Evolutionary conservation across 2,888 invertebrate genomes (phyloP), one percentile per base, ranked within the genome.

Genomic region (Polymixis lichenea): DNA sequence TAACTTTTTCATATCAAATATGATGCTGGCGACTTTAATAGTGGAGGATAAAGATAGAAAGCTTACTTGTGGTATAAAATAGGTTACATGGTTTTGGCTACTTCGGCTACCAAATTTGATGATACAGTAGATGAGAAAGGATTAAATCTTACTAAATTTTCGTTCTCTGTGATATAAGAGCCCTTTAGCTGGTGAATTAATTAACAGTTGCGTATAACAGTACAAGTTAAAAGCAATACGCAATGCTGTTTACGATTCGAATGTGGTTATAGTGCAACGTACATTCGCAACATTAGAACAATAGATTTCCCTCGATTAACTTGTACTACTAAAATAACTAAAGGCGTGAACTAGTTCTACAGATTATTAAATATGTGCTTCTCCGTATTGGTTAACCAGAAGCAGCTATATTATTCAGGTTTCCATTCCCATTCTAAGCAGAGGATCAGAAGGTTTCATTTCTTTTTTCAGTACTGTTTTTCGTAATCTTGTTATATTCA

Each of bases 281-380:
- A 32, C 66, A 67, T 62, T 60, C 49, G 82, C 73, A 78, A 81
- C 43, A 15, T 60, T 17, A 67, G 78, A 82, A 82, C 78, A 81
- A 81, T 81, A 77, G 72, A 58, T 82, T 81, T 77, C 80, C 61
- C 65, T 82, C 43, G 55, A 69, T 69, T 73, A 51, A 58, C 60
- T 77, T 61, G 11, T 64, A 53, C n/a, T 69, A 62, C 51, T 53
- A 28, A 11, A 11, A 13, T 11, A 46, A 32, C 8, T 53, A 53
- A 17, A 22, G 25, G 53, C 53, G 72, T 78, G 65, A 55, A 60
- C 78, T 72, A 78, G 78, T 72, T 78, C 25, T 28, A 22, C 38
- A n/a, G 56, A 53, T 71, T 70, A 77, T 77, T 78, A 71, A 64
- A 25, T 56, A 51, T 51, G 22, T 58, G 15, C 25, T 46, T 65